A percentile compares a stretch with the other conserved stretches of the same genome.
phyloP scores from a whole-genome alignment of 2,113 vertebrate genomes.

The Epinephelus fuscoguttatus region DNA sequence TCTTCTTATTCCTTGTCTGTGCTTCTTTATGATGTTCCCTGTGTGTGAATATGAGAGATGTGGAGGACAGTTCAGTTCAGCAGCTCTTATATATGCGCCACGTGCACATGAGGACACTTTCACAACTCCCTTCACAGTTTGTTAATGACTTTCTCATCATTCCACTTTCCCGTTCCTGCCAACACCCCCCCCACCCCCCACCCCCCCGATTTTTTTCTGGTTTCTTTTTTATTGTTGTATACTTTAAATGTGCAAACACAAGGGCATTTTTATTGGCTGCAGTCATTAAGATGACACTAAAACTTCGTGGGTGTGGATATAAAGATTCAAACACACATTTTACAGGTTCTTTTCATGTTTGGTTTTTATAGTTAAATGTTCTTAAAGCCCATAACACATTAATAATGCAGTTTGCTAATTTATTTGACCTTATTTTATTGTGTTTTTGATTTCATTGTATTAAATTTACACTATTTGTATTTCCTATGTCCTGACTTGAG shows the following conservation, averaged over 20 bases:
- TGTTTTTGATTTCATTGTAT: neutral
- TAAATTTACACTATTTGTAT: neutral
- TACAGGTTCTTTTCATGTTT: slow-evolving; percentile 6
- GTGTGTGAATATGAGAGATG: slow-evolving; percentile 21
- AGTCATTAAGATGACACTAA: slow-evolving; percentile 55
- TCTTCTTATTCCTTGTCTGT: neutral
- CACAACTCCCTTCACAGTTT: slow-evolving; percentile 28
- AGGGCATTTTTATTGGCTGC: slow-evolving; percentile 52
- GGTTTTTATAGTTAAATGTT: neutral
- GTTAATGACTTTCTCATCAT: slow-evolving; percentile 30
- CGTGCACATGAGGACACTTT: slow-evolving; percentile 35
- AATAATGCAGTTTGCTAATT: too few relatives aligned
- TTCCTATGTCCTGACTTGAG: neutral
- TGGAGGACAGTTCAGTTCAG: slow-evolving; percentile 15
- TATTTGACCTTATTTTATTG: neutral
- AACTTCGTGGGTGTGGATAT: slow-evolving; percentile 47
- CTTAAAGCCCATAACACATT: neutral
- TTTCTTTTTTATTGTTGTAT: slow-evolving; percentile 47
- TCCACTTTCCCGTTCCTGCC: slow-evolving; percentile 34
- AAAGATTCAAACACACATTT: slow-evolving; percentile 15
- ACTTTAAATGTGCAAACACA: slow-evolving; percentile 46
- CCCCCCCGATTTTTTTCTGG: slow-evolving; percentile 1
- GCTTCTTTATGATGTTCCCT: neutral
- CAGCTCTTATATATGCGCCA: slow-evolving; percentile 39
- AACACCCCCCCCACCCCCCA: slow-evolving; percentile 39